A percentile compares a stretch with the other conserved stretches of the same genome.
phyloP scores from a whole-genome alignment of 2,113 vertebrate species.

The Centrocercus urophasianus region DNA sequence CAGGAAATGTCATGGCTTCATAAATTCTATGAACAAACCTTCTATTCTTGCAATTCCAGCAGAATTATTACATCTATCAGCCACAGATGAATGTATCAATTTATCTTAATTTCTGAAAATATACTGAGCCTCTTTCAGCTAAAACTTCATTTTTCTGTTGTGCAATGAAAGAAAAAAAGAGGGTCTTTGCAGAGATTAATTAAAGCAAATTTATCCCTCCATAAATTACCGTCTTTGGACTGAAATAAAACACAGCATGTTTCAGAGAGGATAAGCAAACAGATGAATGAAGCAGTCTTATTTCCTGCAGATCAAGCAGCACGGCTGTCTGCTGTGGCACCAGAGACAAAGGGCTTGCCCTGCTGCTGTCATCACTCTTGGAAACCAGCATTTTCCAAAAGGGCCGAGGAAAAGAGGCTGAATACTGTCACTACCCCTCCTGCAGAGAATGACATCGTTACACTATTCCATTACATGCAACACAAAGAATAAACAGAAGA shows the following conservation, averaged over 20 bases:
- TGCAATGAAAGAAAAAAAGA: slow-evolving; percentile 55
- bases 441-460: not conserved
- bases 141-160: slow-evolving; percentile 63
- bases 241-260: slow-evolving; percentile 43
- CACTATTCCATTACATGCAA: not conserved
- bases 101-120: slow-evolving; percentile 80
- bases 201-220: slow-evolving; percentile 62
- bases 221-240: slow-evolving; percentile 41
- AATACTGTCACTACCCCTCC: slow-evolving; percentile 14
- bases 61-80: slow-evolving; percentile 74
- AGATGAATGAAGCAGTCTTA: slow-evolving; percentile 47
- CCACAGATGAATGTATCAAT: slow-evolving; percentile 67
- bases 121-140: slow-evolving; percentile 60
- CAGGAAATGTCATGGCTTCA: slow-evolving; percentile 52
- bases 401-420: slow-evolving; percentile 14
- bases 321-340: slow-evolving; percentile 12
- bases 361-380: slow-evolving; percentile 37
- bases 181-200: slow-evolving; percentile 62
- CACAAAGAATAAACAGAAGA: slow-evolving; percentile 24
- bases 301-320: slow-evolving; percentile 36
- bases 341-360: slow-evolving; percentile 18
- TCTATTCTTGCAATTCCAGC: slow-evolving; percentile 64
- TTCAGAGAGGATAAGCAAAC: slow-evolving; percentile 33
- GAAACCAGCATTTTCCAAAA: slow-evolving; percentile 22
- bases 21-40: slow-evolving; percentile 62